Evolutionary conservation across 2,888 invertebrate genomes (phyloP), one percentile per base, ranked within the genome.

Genomic region (Digitonthophagus gazella): DNA sequence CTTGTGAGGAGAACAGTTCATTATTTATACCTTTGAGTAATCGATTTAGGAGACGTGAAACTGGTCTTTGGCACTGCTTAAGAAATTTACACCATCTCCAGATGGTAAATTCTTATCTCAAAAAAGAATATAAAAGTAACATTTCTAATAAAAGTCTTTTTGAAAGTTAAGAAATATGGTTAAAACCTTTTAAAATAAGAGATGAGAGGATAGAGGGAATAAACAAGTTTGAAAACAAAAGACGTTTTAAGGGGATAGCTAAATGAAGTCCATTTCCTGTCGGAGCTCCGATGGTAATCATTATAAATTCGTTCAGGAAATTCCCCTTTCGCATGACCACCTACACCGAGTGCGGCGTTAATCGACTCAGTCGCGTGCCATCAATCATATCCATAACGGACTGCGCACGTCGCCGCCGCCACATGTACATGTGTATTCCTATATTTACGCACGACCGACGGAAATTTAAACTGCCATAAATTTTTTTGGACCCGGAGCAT

Each of bases 381-480:
- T 61, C 61, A 61, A 61, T 61, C 61, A 61, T 20, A 20, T 20
- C 18, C 61, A 61, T 61, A 61, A 61, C 19, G 18, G 61, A 19
- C 61, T 18, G 19, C 15, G 20, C 61, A 18, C 20, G 61, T 61
- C 61, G 19, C 18, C 61, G 61, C 15, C n/a, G 20, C 61, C 18
- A 19, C 61, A 18, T n/a, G 61, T 61, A 61, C 61, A 61, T 61
- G 61, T 61, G 61, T 61, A 61, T 20, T 18, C 20, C 19, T 61
- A 61, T 61, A 61, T 61, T 61, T 61, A 61, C 61, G 61, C 18
- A 20, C 61, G 61, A n/a, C n/a, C n/a, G n/a, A n/a, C 61, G 61
- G 61, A 61, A 61, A 61, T 61, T 61, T 61, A 61, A 61, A 61
- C 61, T 61, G 61, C 68, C 20, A 69, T 69, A 69, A 65, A 69